phyloP scores from a whole-genome alignment of 2,113 vertebrate genomes.

The Suncus etruscus region DNA sequence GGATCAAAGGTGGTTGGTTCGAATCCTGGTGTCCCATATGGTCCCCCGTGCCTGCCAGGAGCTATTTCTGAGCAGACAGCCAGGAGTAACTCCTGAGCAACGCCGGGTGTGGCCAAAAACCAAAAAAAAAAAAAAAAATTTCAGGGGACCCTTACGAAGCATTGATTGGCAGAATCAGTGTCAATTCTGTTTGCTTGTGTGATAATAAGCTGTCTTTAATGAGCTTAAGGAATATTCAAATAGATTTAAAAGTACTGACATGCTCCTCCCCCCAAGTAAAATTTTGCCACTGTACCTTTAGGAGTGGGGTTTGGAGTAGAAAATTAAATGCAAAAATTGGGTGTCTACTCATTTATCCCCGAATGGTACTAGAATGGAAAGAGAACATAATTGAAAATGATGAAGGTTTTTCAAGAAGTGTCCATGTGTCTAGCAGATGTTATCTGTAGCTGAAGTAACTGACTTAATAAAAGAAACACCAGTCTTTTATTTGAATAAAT shows the following conservation, averaged over 20 bases:
- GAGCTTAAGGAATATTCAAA: background rate
- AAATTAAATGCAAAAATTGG: no score
- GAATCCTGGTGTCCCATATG: no score
- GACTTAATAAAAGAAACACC: background rate
- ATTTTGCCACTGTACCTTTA: background rate
- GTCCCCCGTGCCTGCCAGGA: no score
- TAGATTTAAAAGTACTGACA: background rate
- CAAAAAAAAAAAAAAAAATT: no score
- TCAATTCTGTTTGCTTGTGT: background rate
- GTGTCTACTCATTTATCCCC: background rate
- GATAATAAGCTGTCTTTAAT: background rate
- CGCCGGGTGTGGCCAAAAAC: no score
- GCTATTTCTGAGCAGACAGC: no score
- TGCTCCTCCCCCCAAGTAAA: background rate
- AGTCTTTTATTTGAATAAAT: slow-evolving; percentile 40
- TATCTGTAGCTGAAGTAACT: background rate
- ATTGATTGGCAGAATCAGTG: background rate
- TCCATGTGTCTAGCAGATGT: background rate
- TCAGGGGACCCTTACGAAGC: background rate
- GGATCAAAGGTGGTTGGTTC: no score
- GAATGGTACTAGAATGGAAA: background rate
- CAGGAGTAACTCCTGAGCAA: no score
- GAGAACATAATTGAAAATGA: background rate
- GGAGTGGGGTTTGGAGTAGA: background rate
- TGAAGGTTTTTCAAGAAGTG: background rate